A percentile compares a stretch with the other conserved stretches of the same genome.
These are phyloP conservation scores for Lytechinus variegatus DNA, from an alignment of 35 echinoderm and acorn worm species.

Conservation along the genomic window DNA sequence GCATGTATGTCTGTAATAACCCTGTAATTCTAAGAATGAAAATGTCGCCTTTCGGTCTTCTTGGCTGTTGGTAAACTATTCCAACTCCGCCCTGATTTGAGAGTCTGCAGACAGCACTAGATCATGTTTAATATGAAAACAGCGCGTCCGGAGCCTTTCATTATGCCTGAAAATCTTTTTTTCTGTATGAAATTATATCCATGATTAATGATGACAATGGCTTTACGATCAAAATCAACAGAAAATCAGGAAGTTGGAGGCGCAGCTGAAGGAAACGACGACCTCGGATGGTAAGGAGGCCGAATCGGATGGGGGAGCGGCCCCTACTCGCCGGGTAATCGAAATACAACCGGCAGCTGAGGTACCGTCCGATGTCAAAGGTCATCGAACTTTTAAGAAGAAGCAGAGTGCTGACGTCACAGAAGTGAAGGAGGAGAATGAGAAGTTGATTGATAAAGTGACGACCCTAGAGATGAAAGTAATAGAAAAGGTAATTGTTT, in stretches of 20 bases:
- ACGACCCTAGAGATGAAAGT: conserved; percentile 54
- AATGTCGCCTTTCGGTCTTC: too few species aligned
- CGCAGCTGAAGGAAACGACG: neutral
- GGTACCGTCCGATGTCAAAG: neutral
- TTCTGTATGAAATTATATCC: too few species aligned
- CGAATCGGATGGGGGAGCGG: neutral
- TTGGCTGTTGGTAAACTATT: too few species aligned
- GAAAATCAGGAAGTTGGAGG: neutral
- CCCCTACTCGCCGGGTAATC: neutral
- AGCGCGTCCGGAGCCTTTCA: too few species aligned
- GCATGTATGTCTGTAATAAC: too few species aligned
- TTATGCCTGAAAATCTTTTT: too few species aligned
- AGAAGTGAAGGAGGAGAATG: conserved; percentile 49
- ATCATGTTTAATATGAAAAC: too few species aligned
- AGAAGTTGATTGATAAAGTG: conserved; percentile 42
- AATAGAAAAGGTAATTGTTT: conserved; percentile 57
- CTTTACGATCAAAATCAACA: neutral
- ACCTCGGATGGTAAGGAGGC: neutral
- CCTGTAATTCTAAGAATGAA: too few species aligned
- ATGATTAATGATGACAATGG: too few species aligned
- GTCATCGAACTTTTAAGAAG: conserved; percentile 26
- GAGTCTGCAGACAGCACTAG: too few species aligned
- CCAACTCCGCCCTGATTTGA: too few species aligned
- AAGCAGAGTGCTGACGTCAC: neutral
- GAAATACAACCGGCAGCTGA: neutral